Evolutionary conservation across 2,113 vertebrate species (phyloP).

Genomic region (Nyctereutes procyonoides): DNA sequence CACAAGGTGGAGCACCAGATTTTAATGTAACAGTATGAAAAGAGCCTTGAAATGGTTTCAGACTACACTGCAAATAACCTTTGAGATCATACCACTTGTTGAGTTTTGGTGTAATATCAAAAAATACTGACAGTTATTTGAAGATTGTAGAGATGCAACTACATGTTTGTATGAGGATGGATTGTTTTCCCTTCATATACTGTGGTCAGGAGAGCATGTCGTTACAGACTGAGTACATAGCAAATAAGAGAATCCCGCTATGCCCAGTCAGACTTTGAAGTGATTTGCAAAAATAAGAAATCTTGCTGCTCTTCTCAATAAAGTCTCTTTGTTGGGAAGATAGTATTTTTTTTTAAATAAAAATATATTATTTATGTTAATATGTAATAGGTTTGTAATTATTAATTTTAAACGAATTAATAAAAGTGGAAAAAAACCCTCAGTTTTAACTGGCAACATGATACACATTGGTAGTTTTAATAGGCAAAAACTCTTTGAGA

Average conservation of each 20-base stretch:
- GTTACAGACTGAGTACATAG: too few species aligned
- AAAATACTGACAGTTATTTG: neutral
- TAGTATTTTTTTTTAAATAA: neutral
- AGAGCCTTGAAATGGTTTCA: neutral
- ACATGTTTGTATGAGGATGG: neutral
- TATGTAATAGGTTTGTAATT: neutral
- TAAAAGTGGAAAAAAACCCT: neutral
- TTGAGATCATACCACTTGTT: neutral
- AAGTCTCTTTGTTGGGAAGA: constrained; percentile 8
- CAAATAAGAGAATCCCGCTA: too few species aligned
- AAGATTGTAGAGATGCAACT: neutral
- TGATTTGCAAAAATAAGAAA: neutral
- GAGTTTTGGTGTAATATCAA: neutral
- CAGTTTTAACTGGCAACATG: neutral
- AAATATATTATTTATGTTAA: neutral
- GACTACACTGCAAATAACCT: neutral
- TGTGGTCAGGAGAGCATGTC: neutral
- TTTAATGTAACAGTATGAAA: neutral
- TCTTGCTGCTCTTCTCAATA: neutral
- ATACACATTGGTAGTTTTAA: neutral
- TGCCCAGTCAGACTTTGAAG: too few species aligned
- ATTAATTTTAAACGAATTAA: constrained; percentile 15
- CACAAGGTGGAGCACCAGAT: too few species aligned
- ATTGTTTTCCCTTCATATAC: neutral
- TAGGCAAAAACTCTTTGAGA: neutral